These are phyloP conservation scores for Phocoena sinus DNA, from an alignment of 2,113 vertebrate species.

Conservation along the genomic window DNA sequence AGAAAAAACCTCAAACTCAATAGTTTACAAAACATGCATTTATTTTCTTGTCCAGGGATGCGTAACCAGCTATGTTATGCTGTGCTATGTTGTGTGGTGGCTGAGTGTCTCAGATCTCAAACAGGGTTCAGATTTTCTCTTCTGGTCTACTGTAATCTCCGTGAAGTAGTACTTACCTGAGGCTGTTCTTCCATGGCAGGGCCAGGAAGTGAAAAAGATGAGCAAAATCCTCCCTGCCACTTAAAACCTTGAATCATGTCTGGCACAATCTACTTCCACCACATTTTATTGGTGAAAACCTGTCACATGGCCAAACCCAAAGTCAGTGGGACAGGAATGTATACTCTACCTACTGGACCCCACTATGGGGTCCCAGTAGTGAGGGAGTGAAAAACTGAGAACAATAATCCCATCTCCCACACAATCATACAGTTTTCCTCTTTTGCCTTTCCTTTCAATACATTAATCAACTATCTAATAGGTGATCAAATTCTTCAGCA, in stretches of 20 bases:
- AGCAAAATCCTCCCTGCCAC: neutral
- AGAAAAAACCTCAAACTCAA: neutral
- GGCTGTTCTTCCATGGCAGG: neutral
- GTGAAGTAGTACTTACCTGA: neutral
- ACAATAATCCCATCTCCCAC: neutral
- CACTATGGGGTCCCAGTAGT: neutral
- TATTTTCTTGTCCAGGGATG: neutral
- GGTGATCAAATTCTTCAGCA: neutral
- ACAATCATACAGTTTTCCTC: neutral
- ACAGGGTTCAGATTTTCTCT: neutral
- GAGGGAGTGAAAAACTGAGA: neutral
- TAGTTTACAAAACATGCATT: neutral
- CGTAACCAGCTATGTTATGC: neutral
- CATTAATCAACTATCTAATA: neutral
- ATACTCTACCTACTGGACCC: rapidly evolving
- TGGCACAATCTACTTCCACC: neutral
- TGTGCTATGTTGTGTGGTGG: neutral
- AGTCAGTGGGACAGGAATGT: neutral
- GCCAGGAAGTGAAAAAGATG: neutral
- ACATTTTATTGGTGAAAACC: neutral
- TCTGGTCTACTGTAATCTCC: neutral
- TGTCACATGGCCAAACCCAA: neutral
- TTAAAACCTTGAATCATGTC: neutral
- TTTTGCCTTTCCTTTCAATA: neutral
- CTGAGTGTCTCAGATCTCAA: neutral